Evolutionary conservation across 2,113 vertebrate genomes (phyloP).

Genomic region (Numenius arquata): DNA sequence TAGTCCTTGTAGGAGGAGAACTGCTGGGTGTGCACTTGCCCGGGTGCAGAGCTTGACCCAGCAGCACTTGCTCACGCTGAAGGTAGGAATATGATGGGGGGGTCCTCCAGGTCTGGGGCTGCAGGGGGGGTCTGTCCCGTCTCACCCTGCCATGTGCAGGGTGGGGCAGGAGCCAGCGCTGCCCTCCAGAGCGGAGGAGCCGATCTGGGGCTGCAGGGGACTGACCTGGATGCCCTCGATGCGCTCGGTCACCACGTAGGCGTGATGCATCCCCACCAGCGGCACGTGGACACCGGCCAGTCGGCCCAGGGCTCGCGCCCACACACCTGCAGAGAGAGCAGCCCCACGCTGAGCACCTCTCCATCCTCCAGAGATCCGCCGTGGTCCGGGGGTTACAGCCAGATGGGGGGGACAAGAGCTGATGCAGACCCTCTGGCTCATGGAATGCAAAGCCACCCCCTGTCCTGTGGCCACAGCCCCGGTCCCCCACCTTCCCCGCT

Average conservation of each 20-base stretch:
- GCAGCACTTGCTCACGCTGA: not conserved
- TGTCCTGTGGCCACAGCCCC: rapidly evolving
- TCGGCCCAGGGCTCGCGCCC: conserved; percentile 84
- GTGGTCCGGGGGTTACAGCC: not conserved
- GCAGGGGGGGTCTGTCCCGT: not conserved
- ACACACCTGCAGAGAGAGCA: conserved; percentile 79
- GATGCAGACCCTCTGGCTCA: rapidly evolving
- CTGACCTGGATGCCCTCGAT: conserved; percentile 95
- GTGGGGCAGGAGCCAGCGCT: not conserved
- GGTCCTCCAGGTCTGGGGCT: rapidly evolving
- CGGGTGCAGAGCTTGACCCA: not conserved
- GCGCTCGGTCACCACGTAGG: conserved; percentile 94
- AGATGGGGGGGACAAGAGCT: rapidly evolving
- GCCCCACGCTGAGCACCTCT: not conserved
- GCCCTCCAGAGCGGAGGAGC: not conserved
- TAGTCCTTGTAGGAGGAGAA: not conserved
- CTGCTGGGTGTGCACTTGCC: not conserved
- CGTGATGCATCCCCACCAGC: conserved; percentile 91
- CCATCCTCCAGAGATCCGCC: rapidly evolving
- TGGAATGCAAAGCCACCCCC: rapidly evolving
- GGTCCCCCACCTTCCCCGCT: rapidly evolving
- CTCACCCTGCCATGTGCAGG: not conserved
- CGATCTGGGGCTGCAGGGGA: rapidly evolving
- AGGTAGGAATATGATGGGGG: not conserved
- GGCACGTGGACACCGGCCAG: conserved; percentile 94